Conservation (phyloP, 30 jellyfish, hydroid and myxozoan genomes). For the Cassiopea andromeda region DNA sequence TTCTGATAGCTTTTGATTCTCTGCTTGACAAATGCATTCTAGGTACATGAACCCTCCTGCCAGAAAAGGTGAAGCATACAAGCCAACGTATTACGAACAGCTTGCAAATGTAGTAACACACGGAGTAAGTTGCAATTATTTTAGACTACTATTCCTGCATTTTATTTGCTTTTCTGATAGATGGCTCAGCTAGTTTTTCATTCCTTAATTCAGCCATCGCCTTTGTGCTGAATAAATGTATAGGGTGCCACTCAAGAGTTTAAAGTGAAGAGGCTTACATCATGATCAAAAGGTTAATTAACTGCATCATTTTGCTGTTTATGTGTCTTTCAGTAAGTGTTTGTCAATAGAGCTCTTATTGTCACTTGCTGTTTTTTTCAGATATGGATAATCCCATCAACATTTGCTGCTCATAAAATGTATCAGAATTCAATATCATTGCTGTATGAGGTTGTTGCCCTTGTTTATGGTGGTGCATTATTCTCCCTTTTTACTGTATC, state of each 20-base stretch:
- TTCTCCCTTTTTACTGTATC: slow-evolving; percentile 75
- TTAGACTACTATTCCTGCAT: neutral
- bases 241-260: too few relatives aligned
- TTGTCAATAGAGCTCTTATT: neutral
- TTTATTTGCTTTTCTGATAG: neutral
- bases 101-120: slow-evolving; percentile 87
- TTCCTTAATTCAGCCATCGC: too few relatives aligned
- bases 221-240: too few relatives aligned
- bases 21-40: neutral
- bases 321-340: too few relatives aligned
- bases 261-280: too few relatives aligned
- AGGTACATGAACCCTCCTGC: slow-evolving; percentile 92
- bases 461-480: slow-evolving; percentile 82
- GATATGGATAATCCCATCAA: slow-evolving; percentile 81
- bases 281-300: too few relatives aligned
- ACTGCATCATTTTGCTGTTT: too few relatives aligned
- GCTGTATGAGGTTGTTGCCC: slow-evolving; percentile 52
- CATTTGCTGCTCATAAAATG: slow-evolving; percentile 66
- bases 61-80: slow-evolving; percentile 70
- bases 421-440: slow-evolving; percentile 35
- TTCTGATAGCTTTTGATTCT: neutral
- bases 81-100: slow-evolving; percentile 87
- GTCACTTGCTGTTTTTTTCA: slow-evolving; percentile 3
- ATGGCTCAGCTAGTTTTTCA: too few relatives aligned
- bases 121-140: slow-evolving; percentile 66